Base-by-base conservation (phyloP, 1,140 invertebrate genomes). In the Scaptomyza pallida region DNA sequence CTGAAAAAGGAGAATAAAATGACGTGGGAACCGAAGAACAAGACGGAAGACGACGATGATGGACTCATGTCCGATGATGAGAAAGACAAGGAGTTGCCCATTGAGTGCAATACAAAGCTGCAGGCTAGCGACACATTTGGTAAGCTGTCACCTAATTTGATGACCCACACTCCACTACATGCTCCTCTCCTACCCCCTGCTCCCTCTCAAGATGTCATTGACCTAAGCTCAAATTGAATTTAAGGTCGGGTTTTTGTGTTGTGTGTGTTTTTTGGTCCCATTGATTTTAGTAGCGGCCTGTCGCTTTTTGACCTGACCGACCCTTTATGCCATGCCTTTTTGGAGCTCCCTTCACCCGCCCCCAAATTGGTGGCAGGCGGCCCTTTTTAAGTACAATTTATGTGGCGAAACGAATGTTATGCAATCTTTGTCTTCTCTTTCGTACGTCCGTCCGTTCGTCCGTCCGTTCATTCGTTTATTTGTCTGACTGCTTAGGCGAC, bases 1-100 rank as follows among this genome's bases (percentile, higher is more conserved):
- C 93, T 98, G 45, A 99, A 99, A 93, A 99, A 99, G 90, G 98
- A 99, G 92, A 99, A 99, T 93, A 98, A 98, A 92, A 98, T 98
- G 97, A 98, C 97, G 26, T 98, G 97, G 97, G 97, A 97, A 89
- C 97, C 97, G 21, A 96, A 97, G 89, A 97, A 97, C 92, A 96
- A 97, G 92, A 97, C 96, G 40, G 96, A 97, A 76, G 96, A 97
- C 89, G 97, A 97, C 88, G 97, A 97, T 89, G 97, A 98, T 82
- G 95, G 96, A 45, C 94, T 96, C 78, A 94, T 96, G 51, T 96
- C 96, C 10, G 96, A 97, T 90, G 97, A 97, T 68, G 95, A 96
- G 75, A 96, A 97, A 90, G 96, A 96, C 54, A 96, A 96, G 89
- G 95, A 96, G 23, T 30, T 30, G 26, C 10, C 73, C 3, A 19